Conservation (phyloP, 2,888 invertebrate genomes). For the Ochropleura leucogaster region DNA sequence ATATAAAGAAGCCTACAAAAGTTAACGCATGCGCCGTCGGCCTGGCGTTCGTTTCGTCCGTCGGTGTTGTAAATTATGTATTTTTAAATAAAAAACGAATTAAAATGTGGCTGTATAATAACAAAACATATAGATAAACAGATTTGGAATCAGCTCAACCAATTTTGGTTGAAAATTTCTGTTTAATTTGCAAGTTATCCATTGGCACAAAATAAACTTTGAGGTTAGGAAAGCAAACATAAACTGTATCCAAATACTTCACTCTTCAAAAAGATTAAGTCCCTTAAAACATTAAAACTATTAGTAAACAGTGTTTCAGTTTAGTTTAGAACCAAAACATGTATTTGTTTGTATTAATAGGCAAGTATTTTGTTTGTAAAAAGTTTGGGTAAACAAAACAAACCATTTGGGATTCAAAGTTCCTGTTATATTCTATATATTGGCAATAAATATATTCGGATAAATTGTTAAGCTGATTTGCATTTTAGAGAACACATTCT, state of each 20-base stretch:
- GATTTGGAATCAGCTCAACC: background rate
- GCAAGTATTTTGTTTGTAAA: background rate
- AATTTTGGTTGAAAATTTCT: background rate
- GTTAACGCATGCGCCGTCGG: constrained; percentile 80
- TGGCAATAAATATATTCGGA: background rate
- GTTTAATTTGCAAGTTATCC: constrained; percentile 4
- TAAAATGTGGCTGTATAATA: background rate
- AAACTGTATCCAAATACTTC: background rate
- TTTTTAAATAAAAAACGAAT: constrained; percentile 1
- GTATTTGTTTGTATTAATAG: background rate
- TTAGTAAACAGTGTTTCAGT: background rate
- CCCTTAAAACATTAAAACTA: background rate
- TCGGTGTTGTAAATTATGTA: constrained; percentile 37
- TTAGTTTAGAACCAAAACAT: background rate
- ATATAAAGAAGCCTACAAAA: constrained; percentile 15
- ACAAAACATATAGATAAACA: background rate
- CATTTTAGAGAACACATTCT: background rate
- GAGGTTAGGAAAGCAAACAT: constrained; percentile 31
- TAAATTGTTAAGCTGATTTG: background rate
- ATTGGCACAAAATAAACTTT: constrained; percentile 2
- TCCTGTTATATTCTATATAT: background rate
- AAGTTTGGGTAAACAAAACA: constrained; percentile 20
- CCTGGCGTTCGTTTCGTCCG: constrained; percentile 34
- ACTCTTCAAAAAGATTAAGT: background rate
- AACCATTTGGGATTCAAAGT: background rate